Evolutionary conservation across 2,797 vertebrate species (phyloP).

Genomic region (Oreochromis mossambicus): DNA sequence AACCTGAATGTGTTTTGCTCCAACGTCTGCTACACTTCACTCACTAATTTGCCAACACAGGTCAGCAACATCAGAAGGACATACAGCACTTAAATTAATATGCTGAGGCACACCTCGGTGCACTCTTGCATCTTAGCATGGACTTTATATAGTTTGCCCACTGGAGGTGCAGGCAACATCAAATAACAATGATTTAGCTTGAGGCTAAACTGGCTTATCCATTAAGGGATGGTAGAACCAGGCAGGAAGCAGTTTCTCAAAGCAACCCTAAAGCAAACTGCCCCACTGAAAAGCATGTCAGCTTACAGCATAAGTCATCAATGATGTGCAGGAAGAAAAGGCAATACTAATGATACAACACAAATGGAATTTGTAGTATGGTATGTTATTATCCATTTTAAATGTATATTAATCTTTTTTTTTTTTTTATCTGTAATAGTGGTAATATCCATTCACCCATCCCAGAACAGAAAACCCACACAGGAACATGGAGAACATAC

Average conservation of each 20-base stretch:
- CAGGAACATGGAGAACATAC: background rate
- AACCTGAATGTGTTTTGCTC: slow-evolving; percentile 6
- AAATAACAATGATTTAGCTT: slow-evolving; percentile 36
- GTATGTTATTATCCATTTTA: background rate
- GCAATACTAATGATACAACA: background rate
- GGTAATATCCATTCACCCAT: background rate
- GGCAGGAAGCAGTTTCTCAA: background rate
- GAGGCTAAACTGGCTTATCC: slow-evolving; percentile 18
- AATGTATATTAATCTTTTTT: background rate
- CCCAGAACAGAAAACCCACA: background rate
- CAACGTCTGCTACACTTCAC: slow-evolving; percentile 6
- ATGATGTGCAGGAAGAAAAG: background rate
- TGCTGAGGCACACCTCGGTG: background rate
- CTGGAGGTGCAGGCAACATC: background rate
- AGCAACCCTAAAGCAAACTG: background rate
- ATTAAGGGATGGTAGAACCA: slow-evolving; percentile 11
- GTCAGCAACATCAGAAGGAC: background rate
- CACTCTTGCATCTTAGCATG: background rate
- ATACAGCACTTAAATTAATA: background rate
- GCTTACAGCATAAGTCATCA: background rate
- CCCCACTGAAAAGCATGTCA: slow-evolving; percentile 18
- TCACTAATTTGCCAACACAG: background rate
- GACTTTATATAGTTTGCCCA: background rate
- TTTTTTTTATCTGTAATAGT: background rate
- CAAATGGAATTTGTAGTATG: background rate